Evolutionary conservation across 2,797 vertebrate genomes (phyloP).

Genomic region (Tragelaphus oryx): DNA sequence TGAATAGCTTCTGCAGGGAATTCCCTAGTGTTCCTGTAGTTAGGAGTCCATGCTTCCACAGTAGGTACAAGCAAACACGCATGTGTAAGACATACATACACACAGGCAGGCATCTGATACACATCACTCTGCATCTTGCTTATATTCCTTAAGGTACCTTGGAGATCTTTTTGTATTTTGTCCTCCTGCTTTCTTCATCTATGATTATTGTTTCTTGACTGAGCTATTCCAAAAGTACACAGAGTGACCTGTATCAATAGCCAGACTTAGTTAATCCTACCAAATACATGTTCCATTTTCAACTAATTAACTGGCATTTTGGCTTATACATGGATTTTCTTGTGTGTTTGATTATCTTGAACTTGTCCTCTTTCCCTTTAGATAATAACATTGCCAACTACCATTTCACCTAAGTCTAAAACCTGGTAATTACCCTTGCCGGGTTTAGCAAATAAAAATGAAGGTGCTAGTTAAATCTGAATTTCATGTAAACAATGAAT

Average conservation of each 20-base stretch:
- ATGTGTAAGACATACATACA: not conserved
- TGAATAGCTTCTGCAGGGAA: not conserved
- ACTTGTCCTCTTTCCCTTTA: not conserved
- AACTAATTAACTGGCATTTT: not conserved
- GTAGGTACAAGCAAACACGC: not conserved
- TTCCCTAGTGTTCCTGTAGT: not conserved
- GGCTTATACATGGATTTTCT: not conserved
- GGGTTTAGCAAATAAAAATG: not conserved
- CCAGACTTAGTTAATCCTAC: not conserved
- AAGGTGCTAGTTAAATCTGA: not conserved
- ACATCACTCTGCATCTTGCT: not conserved
- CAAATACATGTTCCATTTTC: not conserved
- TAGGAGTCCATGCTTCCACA: not conserved
- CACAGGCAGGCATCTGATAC: not conserved
- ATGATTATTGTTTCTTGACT: not conserved
- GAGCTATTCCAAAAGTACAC: not conserved
- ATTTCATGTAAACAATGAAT: not conserved
- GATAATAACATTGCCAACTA: not conserved
- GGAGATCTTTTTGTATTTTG: not conserved
- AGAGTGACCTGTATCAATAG: not conserved
- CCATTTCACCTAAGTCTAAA: not conserved
- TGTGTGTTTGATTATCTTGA: not conserved
- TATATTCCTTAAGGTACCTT: not conserved
- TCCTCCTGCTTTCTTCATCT: not conserved
- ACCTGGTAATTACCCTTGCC: not conserved